These are phyloP conservation scores for Colletes gigas DNA, from an alignment of 1,140 invertebrate species.

Conservation along the genomic window DNA sequence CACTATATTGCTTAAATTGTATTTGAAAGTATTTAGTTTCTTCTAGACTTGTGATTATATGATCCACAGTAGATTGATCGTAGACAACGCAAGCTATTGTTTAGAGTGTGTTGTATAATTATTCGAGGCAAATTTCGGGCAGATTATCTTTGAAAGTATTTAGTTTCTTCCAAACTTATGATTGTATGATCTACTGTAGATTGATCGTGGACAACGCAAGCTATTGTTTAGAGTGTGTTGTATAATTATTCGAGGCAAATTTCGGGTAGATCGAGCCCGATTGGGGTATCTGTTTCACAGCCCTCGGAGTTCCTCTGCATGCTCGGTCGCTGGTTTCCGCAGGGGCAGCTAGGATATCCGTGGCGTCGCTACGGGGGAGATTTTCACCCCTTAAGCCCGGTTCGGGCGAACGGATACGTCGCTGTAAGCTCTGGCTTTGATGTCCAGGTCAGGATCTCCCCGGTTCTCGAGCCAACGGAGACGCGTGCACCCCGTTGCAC, in stretches of 20 bases:
- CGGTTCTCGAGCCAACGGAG: constrained; percentile 44
- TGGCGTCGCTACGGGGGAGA: constrained; percentile 41
- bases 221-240: too few species aligned
- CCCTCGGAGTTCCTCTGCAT: constrained; percentile 8
- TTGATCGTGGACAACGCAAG: too few species aligned
- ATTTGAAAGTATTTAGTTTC: too few species aligned
- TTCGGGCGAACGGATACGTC: constrained; percentile 46
- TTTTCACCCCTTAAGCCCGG: constrained; percentile 59
- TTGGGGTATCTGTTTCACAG: constrained; percentile 15
- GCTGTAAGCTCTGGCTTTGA: constrained; percentile 66
- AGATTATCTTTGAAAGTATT: too few species aligned
- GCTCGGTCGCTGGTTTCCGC: constrained; percentile 24
- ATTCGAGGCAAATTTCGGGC: neutral
- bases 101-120: too few species aligned
- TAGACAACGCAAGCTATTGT: too few species aligned
- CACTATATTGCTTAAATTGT: too few species aligned
- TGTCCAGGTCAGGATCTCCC: constrained; percentile 65
- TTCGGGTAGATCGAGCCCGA: neutral
- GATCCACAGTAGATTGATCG: too few species aligned
- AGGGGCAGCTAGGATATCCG: constrained; percentile 47
- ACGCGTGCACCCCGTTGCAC: constrained; percentile 38
- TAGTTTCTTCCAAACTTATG: too few species aligned
- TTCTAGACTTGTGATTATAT: too few species aligned
- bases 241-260: neutral
- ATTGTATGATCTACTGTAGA: too few species aligned